Base-by-base conservation (phyloP, 2,113 vertebrate genomes). In the Actenoides hombroni region DNA sequence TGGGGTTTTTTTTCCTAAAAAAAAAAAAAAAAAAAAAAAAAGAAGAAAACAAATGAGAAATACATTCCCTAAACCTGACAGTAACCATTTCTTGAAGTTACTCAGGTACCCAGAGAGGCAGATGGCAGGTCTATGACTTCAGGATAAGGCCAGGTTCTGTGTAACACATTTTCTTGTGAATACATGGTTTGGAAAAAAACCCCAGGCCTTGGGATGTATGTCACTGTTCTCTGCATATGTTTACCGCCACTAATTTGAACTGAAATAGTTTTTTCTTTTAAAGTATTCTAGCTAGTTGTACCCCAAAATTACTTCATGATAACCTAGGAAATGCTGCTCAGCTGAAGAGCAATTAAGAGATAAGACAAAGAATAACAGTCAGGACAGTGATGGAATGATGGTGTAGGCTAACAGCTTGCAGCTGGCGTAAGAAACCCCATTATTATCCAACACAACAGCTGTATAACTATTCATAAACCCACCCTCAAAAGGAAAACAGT, bases 211-310 rank as follows among this genome's bases (percentile, higher is more conserved):
- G 10, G 11, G 5, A 49, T 18, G 7, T 18, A 49, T 15, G 14
- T 51, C 0, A 0, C 9, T 86, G 24, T n/a, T 69, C 37, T 46
- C 19, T 65, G 12, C 1, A 1, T 23, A 12, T 8, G 10, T 8
- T 48, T 82, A 80, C 4, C 13, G 56, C 42, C 61, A 69, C 60
- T 26, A 21, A 40, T n/a, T 78, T 46, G 26, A 88, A 49, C 24
- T 37, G 56, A 74, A 76, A 25, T 5, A 37, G 11, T 19, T 65
- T 3, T 40, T 89, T 78, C 9, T 28, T 70, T 76, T n/a, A 46
- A 76, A 92, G 46, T 8, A 40, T 69, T 51, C 65, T 63, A 63
- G 19, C 11, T 84, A n/a, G 42, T 18, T 82, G 11, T 48, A 78
- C 12, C 25, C 15, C n/a, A 80, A 6, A 70, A 3, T 42, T 46